Percentiles rank a stretch among this genome's conserved stretches.
These are phyloP conservation scores for Sebastolobus altivelis DNA, from an alignment of 2,797 vertebrate genomes.

Conservation along the genomic window DNA sequence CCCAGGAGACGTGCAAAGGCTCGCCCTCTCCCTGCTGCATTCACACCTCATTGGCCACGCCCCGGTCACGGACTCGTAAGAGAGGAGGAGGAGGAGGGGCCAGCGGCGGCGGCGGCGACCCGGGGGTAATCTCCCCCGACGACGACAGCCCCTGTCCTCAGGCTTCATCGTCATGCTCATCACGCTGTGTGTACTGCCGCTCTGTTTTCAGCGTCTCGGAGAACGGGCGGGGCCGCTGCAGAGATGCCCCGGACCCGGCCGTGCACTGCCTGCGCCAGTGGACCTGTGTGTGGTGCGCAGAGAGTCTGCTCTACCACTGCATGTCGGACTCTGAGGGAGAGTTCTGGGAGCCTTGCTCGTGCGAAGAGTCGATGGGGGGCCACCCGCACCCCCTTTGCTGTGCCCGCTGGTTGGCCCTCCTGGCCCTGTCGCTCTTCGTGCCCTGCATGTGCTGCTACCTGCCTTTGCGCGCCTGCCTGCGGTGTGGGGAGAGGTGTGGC, in stretches of 20 bases:
- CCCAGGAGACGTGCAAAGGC: conserved; percentile 85
- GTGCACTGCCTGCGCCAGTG: conserved; percentile 91
- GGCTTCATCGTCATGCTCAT: conserved; percentile 85
- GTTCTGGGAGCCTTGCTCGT: conserved; percentile 96
- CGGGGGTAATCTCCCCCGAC: conserved; percentile 82
- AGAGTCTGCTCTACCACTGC: conserved; percentile 96
- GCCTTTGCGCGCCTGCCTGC: conserved; percentile 92
- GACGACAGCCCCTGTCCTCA: conserved; percentile 88
- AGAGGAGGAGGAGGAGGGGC: conserved; percentile 81
- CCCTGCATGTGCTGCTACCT: conserved; percentile 97
- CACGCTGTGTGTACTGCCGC: conserved; percentile 93
- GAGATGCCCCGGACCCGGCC: conserved; percentile 93
- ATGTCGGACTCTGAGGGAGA: conserved; percentile 96
- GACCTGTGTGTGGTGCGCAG: conserved; percentile 95
- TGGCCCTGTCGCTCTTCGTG: conserved; percentile 91
- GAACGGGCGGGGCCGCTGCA: conserved; percentile 92
- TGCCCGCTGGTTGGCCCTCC: conserved; percentile 92
- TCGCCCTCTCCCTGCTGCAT: conserved; percentile 88
- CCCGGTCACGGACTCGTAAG: conserved; percentile 87
- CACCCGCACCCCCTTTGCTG: conserved; percentile 90
- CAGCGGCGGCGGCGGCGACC: conserved; percentile 75
- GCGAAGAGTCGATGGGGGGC: conserved; percentile 87
- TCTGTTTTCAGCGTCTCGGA: conserved; percentile 91
- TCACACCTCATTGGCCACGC: conserved; percentile 85
- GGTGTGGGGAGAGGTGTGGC: conserved; percentile 91